Percentiles rank a stretch among this genome's conserved stretches.
Evolutionary conservation across 2,888 invertebrate species (phyloP).

Genomic region (Harmothoe impar): DNA sequence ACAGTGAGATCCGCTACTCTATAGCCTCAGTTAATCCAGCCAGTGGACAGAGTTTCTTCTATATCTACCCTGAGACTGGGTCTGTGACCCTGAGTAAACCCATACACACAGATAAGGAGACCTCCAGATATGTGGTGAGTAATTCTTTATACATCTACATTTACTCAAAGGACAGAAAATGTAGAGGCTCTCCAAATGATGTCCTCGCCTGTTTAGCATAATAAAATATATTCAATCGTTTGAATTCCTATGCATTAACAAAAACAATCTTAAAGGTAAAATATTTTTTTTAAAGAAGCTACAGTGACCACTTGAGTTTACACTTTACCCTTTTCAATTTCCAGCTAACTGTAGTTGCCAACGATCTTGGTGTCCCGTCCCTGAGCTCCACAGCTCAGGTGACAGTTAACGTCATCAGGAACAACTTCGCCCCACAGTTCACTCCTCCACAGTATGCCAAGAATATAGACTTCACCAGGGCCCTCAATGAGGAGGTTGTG

Average conservation of each 20-base stretch:
- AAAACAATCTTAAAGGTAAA: too few relatives aligned
- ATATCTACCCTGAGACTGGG: conserved; percentile 71
- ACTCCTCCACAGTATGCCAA: conserved; percentile 62
- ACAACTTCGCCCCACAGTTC: conserved; percentile 74
- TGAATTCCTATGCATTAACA: too few relatives aligned
- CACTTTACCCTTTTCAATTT: not conserved
- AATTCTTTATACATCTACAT: too few relatives aligned
- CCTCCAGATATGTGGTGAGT: conserved; percentile 67
- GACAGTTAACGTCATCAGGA: conserved; percentile 73
- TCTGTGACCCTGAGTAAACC: conserved; percentile 69
- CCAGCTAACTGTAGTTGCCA: conserved; percentile 74
- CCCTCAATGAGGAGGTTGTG: conserved; percentile 67
- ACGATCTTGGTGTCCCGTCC: conserved; percentile 73
- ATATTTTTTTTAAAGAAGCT: too few relatives aligned
- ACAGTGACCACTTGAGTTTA: too few relatives aligned
- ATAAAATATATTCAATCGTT: not conserved
- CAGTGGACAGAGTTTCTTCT: conserved; percentile 68
- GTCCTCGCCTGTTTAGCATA: not conserved
- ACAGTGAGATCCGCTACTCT: conserved; percentile 69
- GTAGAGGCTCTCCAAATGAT: not conserved
- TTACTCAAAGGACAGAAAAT: too few relatives aligned
- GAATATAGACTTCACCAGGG: conserved; percentile 67
- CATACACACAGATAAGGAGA: conserved; percentile 58
- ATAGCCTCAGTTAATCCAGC: conserved; percentile 67
- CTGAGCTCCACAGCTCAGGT: conserved; percentile 72